phyloP scores from a whole-genome alignment of 2,888 invertebrate genomes.

The Macrosoma leucophasiata region DNA sequence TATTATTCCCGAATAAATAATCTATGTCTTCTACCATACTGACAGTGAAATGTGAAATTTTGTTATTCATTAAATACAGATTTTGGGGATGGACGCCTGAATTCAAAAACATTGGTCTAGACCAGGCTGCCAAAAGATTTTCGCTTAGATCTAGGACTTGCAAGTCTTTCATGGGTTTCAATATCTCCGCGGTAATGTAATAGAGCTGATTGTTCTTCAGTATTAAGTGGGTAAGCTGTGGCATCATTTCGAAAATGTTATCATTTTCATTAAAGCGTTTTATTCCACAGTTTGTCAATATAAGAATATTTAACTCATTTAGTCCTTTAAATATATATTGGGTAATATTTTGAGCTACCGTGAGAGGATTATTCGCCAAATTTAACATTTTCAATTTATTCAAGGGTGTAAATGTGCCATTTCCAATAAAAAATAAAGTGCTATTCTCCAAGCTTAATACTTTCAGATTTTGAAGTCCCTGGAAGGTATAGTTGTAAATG shows the following conservation, averaged over 20 bases:
- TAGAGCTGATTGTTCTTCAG: conserved; percentile 66
- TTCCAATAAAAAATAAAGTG: conserved; percentile 64
- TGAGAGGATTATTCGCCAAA: conserved; percentile 71
- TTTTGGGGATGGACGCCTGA: conserved; percentile 54
- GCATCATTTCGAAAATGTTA: conserved; percentile 68
- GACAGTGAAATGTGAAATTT: conserved; percentile 69
- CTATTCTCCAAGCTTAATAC: conserved; percentile 71
- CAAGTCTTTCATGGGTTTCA: conserved; percentile 58
- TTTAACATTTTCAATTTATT: conserved; percentile 63
- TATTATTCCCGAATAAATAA: conserved; percentile 49
- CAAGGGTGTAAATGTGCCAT: conserved; percentile 59
- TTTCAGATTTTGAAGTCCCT: conserved; percentile 62
- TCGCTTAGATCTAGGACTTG: conserved; percentile 66
- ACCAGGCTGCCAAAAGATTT: conserved; percentile 72
- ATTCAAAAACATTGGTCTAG: conserved; percentile 61
- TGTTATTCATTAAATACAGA: conserved; percentile 68
- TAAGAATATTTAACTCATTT: conserved; percentile 60
- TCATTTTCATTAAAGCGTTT: conserved; percentile 52
- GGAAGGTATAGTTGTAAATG: conserved; percentile 66
- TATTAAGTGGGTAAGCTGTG: conserved; percentile 64
- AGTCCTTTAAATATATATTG: conserved; percentile 63
- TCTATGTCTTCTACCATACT: conserved; percentile 76
- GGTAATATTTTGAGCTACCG: conserved; percentile 53
- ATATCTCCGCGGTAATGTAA: conserved; percentile 51
- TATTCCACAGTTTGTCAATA: conserved; percentile 69